phyloP scores from a whole-genome alignment of 2,797 vertebrate genomes.

The Xenopus petersii region DNA sequence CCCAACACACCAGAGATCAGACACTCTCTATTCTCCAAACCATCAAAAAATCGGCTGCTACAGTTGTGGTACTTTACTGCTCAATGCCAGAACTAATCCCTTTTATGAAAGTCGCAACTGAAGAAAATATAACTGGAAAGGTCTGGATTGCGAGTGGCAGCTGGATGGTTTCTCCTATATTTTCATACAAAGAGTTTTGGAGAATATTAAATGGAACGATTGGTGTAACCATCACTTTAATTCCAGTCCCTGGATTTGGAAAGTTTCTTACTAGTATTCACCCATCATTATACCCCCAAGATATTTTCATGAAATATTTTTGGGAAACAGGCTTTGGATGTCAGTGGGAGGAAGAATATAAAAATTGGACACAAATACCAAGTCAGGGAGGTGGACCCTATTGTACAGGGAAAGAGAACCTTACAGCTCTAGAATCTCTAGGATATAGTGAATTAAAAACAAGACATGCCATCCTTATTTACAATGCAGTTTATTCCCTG shows the following conservation, averaged over 20 bases:
- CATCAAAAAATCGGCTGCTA: neutral
- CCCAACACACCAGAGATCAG: neutral
- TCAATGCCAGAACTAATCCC: slow-evolving; percentile 3
- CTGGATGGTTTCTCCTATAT: neutral
- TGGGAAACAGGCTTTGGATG: neutral
- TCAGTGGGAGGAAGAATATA: neutral
- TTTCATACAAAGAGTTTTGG: slow-evolving; percentile 3
- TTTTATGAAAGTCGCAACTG: neutral
- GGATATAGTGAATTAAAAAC: neutral
- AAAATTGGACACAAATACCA: neutral
- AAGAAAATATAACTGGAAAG: slow-evolving; percentile 6
- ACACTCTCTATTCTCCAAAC: neutral
- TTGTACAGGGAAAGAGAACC: neutral
- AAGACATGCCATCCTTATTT: neutral
- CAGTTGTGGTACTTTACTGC: neutral
- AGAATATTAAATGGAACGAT: slow-evolving; percentile 13
- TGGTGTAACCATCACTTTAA: neutral
- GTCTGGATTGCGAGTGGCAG: slow-evolving; percentile 7
- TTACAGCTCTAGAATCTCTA: neutral
- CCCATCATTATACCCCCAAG: neutral
- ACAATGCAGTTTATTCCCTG: slow-evolving; percentile 1
- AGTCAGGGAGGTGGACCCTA: neutral
- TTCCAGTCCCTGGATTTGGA: neutral
- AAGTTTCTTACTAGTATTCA: neutral
- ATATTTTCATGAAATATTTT: slow-evolving; percentile 5